Evolutionary conservation across 2,113 vertebrate genomes (phyloP).

Genomic region (Rhabdornis inornatus): DNA sequence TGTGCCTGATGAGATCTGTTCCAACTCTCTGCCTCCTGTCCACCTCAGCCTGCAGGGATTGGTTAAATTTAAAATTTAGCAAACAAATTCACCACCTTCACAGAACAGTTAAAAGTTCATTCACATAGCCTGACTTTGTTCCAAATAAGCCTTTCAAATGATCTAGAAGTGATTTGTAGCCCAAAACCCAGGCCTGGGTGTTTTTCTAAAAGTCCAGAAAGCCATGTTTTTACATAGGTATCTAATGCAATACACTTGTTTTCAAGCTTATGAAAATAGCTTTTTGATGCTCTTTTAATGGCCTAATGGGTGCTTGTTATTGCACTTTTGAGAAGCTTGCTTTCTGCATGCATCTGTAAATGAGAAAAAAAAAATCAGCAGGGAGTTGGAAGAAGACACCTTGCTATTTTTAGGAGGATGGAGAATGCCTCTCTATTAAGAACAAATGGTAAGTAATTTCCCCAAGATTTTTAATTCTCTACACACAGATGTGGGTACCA

Average conservation of each 20-base stretch:
- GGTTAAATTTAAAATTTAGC: background rate
- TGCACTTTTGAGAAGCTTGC: background rate
- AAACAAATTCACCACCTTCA: background rate
- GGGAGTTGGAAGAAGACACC: accelerated
- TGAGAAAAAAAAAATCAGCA: background rate
- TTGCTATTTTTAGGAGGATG: background rate
- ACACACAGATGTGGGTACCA: background rate
- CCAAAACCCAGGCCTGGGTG: background rate
- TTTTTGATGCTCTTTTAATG: background rate
- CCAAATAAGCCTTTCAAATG: background rate
- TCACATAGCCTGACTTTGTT: background rate
- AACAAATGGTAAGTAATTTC: background rate
- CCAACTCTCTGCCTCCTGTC: background rate
- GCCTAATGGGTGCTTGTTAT: background rate
- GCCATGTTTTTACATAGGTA: background rate
- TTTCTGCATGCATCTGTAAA: background rate
- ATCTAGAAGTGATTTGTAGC: background rate
- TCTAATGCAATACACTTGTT: background rate
- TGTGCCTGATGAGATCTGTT: background rate
- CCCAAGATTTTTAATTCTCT: background rate
- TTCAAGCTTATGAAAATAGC: background rate
- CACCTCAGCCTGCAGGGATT: background rate
- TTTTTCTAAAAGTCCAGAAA: background rate
- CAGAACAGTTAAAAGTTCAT: background rate
- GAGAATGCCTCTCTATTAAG: background rate